A percentile compares a stretch with the other conserved stretches of the same genome.
These are phyloP conservation scores for Dasypus novemcinctus DNA, from an alignment of 2,113 vertebrate genomes.

Conservation along the genomic window DNA sequence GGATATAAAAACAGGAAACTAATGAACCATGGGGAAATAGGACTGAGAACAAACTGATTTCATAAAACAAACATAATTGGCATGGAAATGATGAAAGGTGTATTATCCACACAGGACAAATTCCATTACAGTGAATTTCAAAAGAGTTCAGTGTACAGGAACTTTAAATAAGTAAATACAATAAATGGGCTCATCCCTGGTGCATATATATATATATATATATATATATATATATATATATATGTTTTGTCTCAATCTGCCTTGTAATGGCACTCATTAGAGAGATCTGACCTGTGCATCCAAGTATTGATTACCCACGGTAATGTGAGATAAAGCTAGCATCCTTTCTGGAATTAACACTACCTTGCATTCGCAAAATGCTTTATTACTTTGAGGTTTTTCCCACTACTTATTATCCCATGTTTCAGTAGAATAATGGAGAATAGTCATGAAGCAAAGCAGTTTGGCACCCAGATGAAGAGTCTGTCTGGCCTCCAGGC, in stretches of 20 bases:
- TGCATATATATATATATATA: too few relatives aligned
- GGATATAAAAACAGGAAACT: background rate
- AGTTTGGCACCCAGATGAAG: background rate
- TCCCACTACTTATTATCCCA: background rate
- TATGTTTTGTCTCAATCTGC: background rate
- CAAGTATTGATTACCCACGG: background rate
- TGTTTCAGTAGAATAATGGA: background rate
- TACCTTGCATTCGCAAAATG: background rate
- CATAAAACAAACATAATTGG: background rate
- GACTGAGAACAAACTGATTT: background rate
- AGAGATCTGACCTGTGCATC: background rate
- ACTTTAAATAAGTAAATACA: background rate
- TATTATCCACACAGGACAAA: background rate
- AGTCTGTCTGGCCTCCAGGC: background rate
- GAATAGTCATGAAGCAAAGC: background rate
- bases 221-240: too few relatives aligned
- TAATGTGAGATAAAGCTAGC: background rate
- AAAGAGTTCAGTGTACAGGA: background rate
- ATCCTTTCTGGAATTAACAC: background rate
- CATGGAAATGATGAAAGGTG: background rate
- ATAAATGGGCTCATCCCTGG: background rate
- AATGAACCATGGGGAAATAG: background rate
- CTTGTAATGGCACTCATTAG: background rate
- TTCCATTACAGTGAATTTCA: background rate
- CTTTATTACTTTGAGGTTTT: background rate